A percentile compares a stretch with the other conserved stretches of the same genome.
Conservation (phyloP, 2,888 invertebrate species). For the Petrolisthes manimaculis region DNA sequence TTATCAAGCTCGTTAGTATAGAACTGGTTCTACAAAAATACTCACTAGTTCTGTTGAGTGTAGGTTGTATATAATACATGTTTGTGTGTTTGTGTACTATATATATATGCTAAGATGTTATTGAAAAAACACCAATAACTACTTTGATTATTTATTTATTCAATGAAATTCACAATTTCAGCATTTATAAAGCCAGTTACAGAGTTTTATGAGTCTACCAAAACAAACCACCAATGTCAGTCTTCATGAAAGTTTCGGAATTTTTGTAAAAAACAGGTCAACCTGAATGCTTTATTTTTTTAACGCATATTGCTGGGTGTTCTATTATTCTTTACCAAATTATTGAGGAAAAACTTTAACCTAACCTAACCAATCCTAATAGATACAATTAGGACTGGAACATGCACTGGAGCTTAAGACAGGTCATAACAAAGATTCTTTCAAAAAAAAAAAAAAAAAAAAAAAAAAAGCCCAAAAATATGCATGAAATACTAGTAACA, state of each 20-base stretch:
- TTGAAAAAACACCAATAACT: neutral
- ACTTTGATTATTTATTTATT: slow-evolving; percentile 43
- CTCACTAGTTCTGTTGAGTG: no score
- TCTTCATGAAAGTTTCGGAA: slow-evolving; percentile 42
- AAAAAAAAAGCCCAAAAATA: neutral
- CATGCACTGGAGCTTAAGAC: no score
- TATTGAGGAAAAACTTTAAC: no score
- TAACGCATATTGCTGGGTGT: neutral
- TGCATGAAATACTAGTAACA: no score
- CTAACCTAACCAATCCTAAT: no score
- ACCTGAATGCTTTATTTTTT: neutral
- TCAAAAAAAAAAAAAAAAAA: neutral
- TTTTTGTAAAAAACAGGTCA: slow-evolving; percentile 8
- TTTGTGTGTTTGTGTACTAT: no score
- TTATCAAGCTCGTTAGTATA: no score
- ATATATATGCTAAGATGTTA: neutral
- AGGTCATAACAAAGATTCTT: no score
- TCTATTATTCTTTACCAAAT: no score
- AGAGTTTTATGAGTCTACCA: slow-evolving; percentile 45
- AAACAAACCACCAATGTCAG: slow-evolving; percentile 39
- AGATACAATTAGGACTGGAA: no score
- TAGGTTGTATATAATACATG: no score
- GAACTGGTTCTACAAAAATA: no score
- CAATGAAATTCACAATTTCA: slow-evolving; percentile 50
- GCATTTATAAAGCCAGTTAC: slow-evolving; percentile 54